phyloP scores from a whole-genome alignment of 1,140 invertebrate genomes.

The Achroia grisella region DNA sequence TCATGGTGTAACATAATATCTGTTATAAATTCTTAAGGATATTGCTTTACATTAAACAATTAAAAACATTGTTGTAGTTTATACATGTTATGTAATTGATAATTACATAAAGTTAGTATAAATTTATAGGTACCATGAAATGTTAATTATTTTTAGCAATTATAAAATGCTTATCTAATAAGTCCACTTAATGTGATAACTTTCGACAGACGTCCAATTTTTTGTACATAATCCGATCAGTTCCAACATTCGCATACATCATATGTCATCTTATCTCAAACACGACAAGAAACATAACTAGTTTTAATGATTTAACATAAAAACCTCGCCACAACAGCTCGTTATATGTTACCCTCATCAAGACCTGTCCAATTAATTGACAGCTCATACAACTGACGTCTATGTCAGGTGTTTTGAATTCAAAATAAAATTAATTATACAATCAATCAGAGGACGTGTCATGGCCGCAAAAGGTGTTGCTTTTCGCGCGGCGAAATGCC shows the following conservation, averaged over 20 bases:
- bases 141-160: no score
- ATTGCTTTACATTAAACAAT: no score
- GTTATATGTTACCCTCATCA: constrained; percentile 47
- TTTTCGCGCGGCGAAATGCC: constrained; percentile 60
- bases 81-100: no score
- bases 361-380: constrained; percentile 60
- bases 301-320: constrained; percentile 42
- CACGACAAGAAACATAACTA: constrained; percentile 36
- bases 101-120: no score
- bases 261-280: constrained; percentile 41
- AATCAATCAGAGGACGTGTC: constrained; percentile 60
- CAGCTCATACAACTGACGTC: constrained; percentile 42
- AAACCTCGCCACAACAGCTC: constrained; percentile 32
- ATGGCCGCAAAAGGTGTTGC: constrained; percentile 52
- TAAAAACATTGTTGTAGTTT: no score
- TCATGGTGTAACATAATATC: no score
- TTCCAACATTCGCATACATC: constrained; percentile 37
- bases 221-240: constrained; percentile 1
- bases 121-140: no score
- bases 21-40: no score
- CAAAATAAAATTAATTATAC: constrained; percentile 64
- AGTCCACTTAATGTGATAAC: not conserved
- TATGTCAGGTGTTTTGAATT: constrained; percentile 45
- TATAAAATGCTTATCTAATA: no score
- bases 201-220: constrained; percentile 7